phyloP scores from a whole-genome alignment of 2,797 vertebrate species.

The Melanitta fusca region DNA sequence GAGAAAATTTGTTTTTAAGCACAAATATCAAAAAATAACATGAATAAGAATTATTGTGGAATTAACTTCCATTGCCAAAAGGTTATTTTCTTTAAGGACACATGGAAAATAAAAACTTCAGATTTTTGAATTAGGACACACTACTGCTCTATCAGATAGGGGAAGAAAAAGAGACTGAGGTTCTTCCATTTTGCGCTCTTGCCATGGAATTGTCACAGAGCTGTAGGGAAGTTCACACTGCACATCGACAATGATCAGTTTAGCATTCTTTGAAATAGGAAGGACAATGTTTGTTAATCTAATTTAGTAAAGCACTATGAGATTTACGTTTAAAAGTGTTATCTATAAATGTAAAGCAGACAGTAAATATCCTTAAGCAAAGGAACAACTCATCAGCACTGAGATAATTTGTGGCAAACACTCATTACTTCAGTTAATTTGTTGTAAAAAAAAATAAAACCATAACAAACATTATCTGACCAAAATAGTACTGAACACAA shows the following conservation, averaged over 20 bases:
- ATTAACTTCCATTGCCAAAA: not conserved
- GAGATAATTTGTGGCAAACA: slow-evolving; percentile 48
- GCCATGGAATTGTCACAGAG: not conserved
- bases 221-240: not conserved
- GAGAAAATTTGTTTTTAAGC: not conserved
- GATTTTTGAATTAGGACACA: not conserved
- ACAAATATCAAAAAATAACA: not conserved
- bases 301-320: not conserved
- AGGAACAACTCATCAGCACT: slow-evolving; percentile 31
- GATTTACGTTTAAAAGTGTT: not conserved
- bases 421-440: slow-evolving; percentile 42
- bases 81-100: not conserved
- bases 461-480: slow-evolving; percentile 35
- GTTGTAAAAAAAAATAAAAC: slow-evolving; percentile 50
- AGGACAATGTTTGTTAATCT: not conserved
- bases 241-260: not conserved
- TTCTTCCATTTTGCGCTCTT: not conserved
- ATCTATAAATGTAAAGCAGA: not conserved
- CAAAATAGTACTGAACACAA: slow-evolving; percentile 52
- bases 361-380: not conserved
- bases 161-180: rapidly evolving
- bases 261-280: not conserved
- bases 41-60: not conserved
- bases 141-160: not conserved
- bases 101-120: not conserved